Evolutionary conservation across 2,113 vertebrate species (phyloP), one percentile per base, ranked within the genome.

Genomic region (Albula glossodonta): DNA sequence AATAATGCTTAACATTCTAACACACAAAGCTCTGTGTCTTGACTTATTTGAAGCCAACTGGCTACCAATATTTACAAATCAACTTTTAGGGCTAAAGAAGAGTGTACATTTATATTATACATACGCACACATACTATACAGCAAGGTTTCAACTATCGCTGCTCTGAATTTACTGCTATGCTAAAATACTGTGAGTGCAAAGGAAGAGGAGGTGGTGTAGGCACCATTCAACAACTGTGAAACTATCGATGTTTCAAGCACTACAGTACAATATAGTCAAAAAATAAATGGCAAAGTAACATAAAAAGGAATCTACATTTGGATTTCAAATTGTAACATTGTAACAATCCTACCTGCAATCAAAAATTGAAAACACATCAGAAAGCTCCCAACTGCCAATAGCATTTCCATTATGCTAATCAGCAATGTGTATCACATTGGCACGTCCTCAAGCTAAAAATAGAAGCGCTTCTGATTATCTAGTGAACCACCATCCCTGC

Each of bases 341-440:
- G 31, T 80, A 49, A 52, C 22, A 66, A 80, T 81, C 79, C 84
- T 87, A 87, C 86, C 86, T 87, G 77, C 49, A 81, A n/a, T 79
- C 17, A 48, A 12, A 52, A 17, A 56, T 81, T 79, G 63, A 50
- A 80, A 81, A 80, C 83, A 84, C 63, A 87, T 84, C 79, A 84
- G 52, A 22, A 17, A 60, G 51, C 56, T 80, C 1, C 77, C 31
- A 50, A 48, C 63, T 50, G 41, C 51, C 10, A 77, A 41, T 66
- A 51, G 70, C 51, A 8, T 5, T 50, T 19, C 83, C 86, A 87
- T 87, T 49, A 41, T 84, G 79, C 51, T 53, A 25, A 31, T 25
- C n/a, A 74, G 70, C 10, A 74, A 74, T 25, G n/a, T 8, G 70
- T 31, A n/a, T 74, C n/a, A 41, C 31, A 41, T 41, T 41, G 31